These are phyloP conservation scores for Drosophila obscura DNA, from an alignment of 1,140 invertebrate species.

Conservation along the genomic window DNA sequence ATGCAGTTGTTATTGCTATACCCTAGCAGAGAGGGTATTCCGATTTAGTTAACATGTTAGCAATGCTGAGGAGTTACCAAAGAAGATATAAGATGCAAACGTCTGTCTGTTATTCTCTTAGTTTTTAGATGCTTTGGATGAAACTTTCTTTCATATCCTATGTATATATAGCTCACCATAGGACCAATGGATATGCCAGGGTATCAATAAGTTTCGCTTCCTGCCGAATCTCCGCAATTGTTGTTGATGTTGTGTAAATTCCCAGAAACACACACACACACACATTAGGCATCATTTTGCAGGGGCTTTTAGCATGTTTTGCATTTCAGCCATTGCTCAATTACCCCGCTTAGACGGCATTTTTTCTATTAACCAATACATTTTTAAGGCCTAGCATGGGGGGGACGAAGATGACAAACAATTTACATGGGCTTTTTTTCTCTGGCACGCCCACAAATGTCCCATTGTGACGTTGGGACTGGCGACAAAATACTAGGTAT, in stretches of 20 bases:
- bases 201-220: no score
- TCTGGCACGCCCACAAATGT: constrained; percentile 53
- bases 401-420: constrained; percentile 44
- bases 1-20: constrained; percentile 21
- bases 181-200: no score
- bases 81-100: no score
- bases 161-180: no score
- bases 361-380: constrained; percentile 65
- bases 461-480: constrained; percentile 51
- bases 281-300: constrained; percentile 51
- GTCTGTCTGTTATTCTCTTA: no score
- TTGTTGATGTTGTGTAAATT: constrained; percentile 41
- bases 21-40: no score
- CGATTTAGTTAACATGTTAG: not conserved
- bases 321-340: constrained; percentile 73
- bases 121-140: no score
- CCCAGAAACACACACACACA: constrained; percentile 48
- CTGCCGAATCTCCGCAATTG: constrained; percentile 14
- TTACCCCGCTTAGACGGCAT: constrained; percentile 64
- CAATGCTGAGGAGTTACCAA: no score
- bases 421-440: constrained; percentile 20
- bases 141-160: no score
- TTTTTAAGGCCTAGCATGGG: constrained; percentile 25
- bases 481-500: constrained; percentile 42
- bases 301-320: constrained; percentile 52